Conservation (phyloP, 1,140 invertebrate species). For the Orius insidiosus region DNA sequence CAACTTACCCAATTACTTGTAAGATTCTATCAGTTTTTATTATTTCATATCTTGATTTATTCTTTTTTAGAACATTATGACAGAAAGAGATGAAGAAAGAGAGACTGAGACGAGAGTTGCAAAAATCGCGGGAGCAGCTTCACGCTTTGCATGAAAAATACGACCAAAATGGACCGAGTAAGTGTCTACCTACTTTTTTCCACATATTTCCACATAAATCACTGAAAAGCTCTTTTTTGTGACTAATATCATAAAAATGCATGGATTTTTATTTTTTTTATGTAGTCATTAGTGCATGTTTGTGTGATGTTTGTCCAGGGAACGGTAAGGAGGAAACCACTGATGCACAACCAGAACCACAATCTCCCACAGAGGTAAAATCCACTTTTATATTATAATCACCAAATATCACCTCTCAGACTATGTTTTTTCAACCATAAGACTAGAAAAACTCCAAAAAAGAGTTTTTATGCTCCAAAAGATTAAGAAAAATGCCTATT, state of each 20-base stretch:
- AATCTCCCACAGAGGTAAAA: background rate
- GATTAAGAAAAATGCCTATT: no score
- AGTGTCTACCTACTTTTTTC: slow-evolving; percentile 4
- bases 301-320: background rate
- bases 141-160: slow-evolving; percentile 39
- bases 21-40: slow-evolving; percentile 16
- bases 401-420: no score
- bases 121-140: slow-evolving; percentile 49
- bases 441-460: no score
- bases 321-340: background rate
- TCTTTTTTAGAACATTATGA: slow-evolving; percentile 48
- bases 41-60: slow-evolving; percentile 11
- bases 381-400: no score
- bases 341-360: background rate
- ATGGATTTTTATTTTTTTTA: background rate
- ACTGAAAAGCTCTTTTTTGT: background rate
- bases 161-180: slow-evolving; percentile 14
- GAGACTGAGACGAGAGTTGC: slow-evolving; percentile 48
- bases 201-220: background rate
- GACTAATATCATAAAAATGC: background rate
- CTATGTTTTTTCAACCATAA: no score
- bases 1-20: slow-evolving; percentile 41
- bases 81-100: slow-evolving; percentile 54
- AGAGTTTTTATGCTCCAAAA: no score
- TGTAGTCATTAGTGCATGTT: background rate